These are phyloP conservation scores for Iphiclides podalirius DNA, from an alignment of 2,888 invertebrate species.

Conservation along the genomic window DNA sequence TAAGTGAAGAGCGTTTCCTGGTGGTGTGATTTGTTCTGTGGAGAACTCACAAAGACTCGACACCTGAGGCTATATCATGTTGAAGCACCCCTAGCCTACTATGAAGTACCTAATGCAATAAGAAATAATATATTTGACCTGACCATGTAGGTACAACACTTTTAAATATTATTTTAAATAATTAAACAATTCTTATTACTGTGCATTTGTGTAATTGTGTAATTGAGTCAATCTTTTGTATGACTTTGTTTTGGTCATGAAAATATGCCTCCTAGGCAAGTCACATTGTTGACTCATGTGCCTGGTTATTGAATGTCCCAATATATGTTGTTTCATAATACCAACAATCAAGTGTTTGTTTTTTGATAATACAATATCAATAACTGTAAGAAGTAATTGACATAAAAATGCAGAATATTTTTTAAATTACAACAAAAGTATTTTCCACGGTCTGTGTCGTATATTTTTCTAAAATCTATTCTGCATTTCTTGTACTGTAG, in stretches of 20 bases:
- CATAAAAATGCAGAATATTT: conserved; percentile 68
- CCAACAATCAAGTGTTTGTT: conserved; percentile 19
- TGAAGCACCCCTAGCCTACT: conserved; percentile 38
- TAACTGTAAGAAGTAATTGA: conserved; percentile 55
- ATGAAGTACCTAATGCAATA: conserved; percentile 22
- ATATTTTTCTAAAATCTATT: conserved; percentile 28
- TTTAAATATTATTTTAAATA: background rate
- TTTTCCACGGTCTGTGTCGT: background rate
- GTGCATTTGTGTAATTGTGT: conserved; percentile 8
- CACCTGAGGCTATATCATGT: conserved; percentile 48
- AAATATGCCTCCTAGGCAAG: conserved; percentile 12
- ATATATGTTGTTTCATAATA: conserved; percentile 20
- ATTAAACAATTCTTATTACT: background rate
- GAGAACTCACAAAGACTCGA: conserved; percentile 16
- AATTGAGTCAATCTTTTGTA: too few relatives aligned
- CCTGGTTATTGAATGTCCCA: conserved; percentile 14
- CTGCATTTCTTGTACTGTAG: conserved; percentile 41
- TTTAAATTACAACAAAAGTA: conserved; percentile 34
- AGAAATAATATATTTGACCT: conserved; percentile 23
- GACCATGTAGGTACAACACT: conserved; percentile 24
- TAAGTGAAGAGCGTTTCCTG: conserved; percentile 22
- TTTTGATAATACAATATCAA: conserved; percentile 43
- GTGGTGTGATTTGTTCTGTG: conserved; percentile 29
- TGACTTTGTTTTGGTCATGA: too few relatives aligned
- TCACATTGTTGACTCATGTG: conserved; percentile 19